Evolutionary conservation across 2,888 invertebrate species (phyloP), one percentile per base, ranked within the genome.

Genomic region (Cremastinae sp.): DNA sequence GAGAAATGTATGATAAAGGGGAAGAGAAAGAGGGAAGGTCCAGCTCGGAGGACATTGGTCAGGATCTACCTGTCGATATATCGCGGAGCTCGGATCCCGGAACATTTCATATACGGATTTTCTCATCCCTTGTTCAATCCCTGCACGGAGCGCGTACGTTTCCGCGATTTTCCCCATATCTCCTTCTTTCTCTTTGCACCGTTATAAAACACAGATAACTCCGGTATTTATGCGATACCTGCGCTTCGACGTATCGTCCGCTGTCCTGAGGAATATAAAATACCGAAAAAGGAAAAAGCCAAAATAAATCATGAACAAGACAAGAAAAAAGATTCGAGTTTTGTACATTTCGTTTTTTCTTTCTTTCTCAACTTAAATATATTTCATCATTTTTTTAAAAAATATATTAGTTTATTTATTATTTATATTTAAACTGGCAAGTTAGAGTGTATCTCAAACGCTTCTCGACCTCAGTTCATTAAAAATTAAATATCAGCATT

Each of bases 141-240:
- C 74, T 73, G 12, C 49, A 54, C 56, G 5, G 10, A 2, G 14
- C n/a, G n/a, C n/a, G 34, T 54, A 64, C 51, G 43, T 70, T 75
- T n/a, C 61, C 45, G 56, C 61, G 58, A 71, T 73, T 78, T n/a
- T n/a, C 65, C 65, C 70, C 74, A 76, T 75, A 58, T 59, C 74
- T 45, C 64, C 28, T 54, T 20, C 69, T 68, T 73, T 51, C 72
- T 47, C 72, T 77, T 78, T n/a, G 64, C 78, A 79, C 79, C 81
- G 84, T 85, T 87, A 86, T 89, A 89, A 89, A 89, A 89, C 88
- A 88, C 85, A 85, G 87, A 86, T 89, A 89, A 89, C 87, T 84
- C 88, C 88, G 83, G 86, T 88, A 89, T 89, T 89, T 89, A 89
- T 89, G 86, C 83, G 83, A 79, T 78, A 78, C 82, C n/a, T n/a